These are phyloP conservation scores for Nerophis lumbriciformis DNA, from an alignment of 2,113 vertebrate genomes.

Conservation along the genomic window DNA sequence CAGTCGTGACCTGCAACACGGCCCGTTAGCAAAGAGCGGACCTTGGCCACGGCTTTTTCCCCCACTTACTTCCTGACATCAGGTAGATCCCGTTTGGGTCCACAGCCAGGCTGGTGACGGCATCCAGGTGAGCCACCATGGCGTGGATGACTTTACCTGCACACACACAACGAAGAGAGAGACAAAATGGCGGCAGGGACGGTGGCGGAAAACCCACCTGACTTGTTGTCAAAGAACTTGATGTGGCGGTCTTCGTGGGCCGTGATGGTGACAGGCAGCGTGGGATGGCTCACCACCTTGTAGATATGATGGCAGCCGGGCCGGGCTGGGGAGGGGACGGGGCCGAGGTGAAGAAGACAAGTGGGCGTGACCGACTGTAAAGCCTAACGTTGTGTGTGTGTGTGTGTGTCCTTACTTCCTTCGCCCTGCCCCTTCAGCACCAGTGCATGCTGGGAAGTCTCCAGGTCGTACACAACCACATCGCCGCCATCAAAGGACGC, in stretches of 20 bases:
- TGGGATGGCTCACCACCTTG: conserved; percentile 94
- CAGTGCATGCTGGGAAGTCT: conserved; percentile 86
- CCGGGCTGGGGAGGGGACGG: conserved; percentile 62
- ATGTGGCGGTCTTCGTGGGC: conserved; percentile 97
- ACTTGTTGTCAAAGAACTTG: conserved; percentile 99
- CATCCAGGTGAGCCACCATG: conserved; percentile 99
- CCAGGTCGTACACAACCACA: conserved; percentile 90
- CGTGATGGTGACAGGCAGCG: conserved; percentile 94
- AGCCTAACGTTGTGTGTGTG: neutral
- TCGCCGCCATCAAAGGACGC: conserved; percentile 86
- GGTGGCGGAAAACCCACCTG: conserved; percentile 68
- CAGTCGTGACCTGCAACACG: conserved; percentile 87
- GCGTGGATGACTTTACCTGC: conserved; percentile 95
- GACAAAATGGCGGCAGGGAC: neutral
- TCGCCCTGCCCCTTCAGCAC: conserved; percentile 86
- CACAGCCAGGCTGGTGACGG: conserved; percentile 96
- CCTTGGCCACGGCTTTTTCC: neutral
- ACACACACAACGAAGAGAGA: neutral
- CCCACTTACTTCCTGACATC: conserved; percentile 97
- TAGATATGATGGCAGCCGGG: conserved; percentile 88
- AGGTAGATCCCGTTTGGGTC: conserved; percentile 99
- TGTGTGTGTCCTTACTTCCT: conserved; percentile 65
- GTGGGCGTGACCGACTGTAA: neutral
- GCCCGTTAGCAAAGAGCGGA: neutral
- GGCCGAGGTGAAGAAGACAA: neutral